Evolutionary conservation across 2,888 invertebrate genomes (phyloP), one percentile per base, ranked within the genome.

Genomic region (Ophion ellenae): DNA sequence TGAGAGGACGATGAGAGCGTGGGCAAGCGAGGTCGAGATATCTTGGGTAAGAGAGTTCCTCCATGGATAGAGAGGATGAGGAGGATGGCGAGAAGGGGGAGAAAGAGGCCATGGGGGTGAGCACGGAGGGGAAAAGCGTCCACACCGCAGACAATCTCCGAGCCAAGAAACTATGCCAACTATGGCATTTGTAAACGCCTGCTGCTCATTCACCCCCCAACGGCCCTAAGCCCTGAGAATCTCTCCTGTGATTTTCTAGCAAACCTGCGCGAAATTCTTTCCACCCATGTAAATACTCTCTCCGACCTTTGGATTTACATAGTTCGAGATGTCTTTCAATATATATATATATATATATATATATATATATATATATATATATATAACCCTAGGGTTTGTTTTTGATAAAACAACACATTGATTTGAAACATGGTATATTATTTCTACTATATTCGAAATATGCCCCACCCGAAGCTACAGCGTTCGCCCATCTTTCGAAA

Each of bases 121-220:
- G 66, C 20, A 36, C n/a, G 28, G 17, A 67, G 59, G 4, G 14
- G 64, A 45, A 59, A 83, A 57, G 66, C 74, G 66, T 75, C 67
- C 81, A 53, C 81, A 67, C 81, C 63, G n/a, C 69, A 77, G 83
- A 81, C 70, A 85, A 83, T 77, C 69, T 53, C 53, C 53, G 83
- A 86, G 83, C 86, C 86, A 84, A 84, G 85, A 82, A 87, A 87
- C 83, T 87, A 87, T 87, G 87, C 87, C 86, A 87, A 87, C 87
- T 87, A 87, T 87, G 87, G 87, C 80, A 81, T 83, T 87, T 83
- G 85, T 87, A 87, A 85, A 85, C 85, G 85, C 85, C 81, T 85
- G 81, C 82, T 85, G 81, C 61, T 61, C 53, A 78, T 85, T 83
- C 84, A 83, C 77, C 83, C 83, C 83, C 24, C 81, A 86, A 85